Base-by-base conservation (phyloP, 2,888 invertebrate species). In the Melanostoma mellinum region DNA sequence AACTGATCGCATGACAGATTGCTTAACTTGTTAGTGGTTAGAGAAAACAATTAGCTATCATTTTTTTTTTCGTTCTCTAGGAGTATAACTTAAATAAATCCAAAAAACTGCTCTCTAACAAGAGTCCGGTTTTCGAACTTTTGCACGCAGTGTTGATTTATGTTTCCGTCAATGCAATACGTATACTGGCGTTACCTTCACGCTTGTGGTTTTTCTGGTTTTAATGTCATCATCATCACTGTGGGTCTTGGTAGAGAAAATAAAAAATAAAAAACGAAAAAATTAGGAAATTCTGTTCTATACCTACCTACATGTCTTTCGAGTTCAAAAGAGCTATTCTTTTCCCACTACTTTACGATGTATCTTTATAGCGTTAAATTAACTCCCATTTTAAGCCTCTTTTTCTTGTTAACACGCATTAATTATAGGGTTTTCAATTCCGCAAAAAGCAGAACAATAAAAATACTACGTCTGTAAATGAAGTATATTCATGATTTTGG, bases 141-240 rank as follows among this genome's bases (percentile, higher is more conserved):
- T n/a, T 63, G 53, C 46, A 53, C 38, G 9, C 8, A 36, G 42
- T 8, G 46, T 38, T 71, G 63, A 65, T 77, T 71, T 65, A 77
- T 77, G 63, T 50, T 71, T 77, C 50, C 71, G 71, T 63, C 35
- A 32, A 74, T 50, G 50, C 56, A 4, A 52, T 68, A 61, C 42
- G 50, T 50, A 50, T 20, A 9, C 53, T 55, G 10, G 74, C n/a
- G 68, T 69, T 68, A 63, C 79, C 79, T 79, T 79, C 79, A 79
- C 50, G 79, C 60, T 74, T 74, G 61, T 74, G 68, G 42, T 40
- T 61, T 53, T 60, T 61, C 40, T 52, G 38, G 53, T 35, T 44
- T 8, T 48, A 53, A 61, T 78, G 73, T 68, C 74, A 67, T 74
- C 74, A 79, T 55, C 61, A 20, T 63, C 63, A 8, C 63, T 6